Conservation (phyloP, 2,113 vertebrate genomes). For the Xiphias gladius region DNA sequence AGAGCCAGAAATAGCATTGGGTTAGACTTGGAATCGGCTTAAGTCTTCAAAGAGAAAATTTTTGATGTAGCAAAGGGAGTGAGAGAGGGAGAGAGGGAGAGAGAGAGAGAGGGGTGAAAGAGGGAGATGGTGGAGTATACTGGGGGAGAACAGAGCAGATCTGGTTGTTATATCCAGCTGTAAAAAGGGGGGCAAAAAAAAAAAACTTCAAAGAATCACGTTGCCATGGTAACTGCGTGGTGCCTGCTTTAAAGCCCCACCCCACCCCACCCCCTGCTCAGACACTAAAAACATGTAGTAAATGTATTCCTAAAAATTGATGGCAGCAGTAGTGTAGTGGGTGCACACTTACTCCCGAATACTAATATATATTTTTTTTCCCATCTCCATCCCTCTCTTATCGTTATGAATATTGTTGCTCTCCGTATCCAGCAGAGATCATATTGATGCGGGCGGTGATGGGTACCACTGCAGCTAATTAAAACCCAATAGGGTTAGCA, state of each 20-base stretch:
- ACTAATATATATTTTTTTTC: slow-evolving; percentile 11
- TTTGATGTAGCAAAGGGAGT: slow-evolving; percentile 78
- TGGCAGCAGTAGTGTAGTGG: slow-evolving; percentile 34
- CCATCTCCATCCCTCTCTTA: neutral
- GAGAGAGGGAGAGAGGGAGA: slow-evolving; percentile 45
- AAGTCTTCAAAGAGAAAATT: slow-evolving; percentile 84
- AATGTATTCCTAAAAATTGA: slow-evolving; percentile 68
- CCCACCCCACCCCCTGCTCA: slow-evolving; percentile 11
- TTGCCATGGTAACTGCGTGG: slow-evolving; percentile 84
- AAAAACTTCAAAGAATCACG: slow-evolving; percentile 79
- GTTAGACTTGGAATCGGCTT: slow-evolving; percentile 85
- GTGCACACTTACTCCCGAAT: slow-evolving; percentile 30
- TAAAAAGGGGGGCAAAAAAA: slow-evolving; percentile 55
- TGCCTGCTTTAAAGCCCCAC: slow-evolving; percentile 72
- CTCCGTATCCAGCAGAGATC: slow-evolving; percentile 55
- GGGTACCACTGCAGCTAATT: slow-evolving; percentile 59
- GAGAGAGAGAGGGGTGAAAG: slow-evolving; percentile 15
- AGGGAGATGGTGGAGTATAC: slow-evolving; percentile 1
- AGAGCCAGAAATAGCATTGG: slow-evolving; percentile 81
- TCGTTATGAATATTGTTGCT: slow-evolving; percentile 40
- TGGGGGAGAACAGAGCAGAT: slow-evolving; percentile 62
- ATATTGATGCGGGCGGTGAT: slow-evolving; percentile 65
- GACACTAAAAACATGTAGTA: slow-evolving; percentile 50
- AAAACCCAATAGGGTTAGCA: slow-evolving; percentile 64
- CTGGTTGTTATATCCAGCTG: slow-evolving; percentile 80